Conservation (phyloP, 2,113 vertebrate species). For the Saimiri boliviensis region DNA sequence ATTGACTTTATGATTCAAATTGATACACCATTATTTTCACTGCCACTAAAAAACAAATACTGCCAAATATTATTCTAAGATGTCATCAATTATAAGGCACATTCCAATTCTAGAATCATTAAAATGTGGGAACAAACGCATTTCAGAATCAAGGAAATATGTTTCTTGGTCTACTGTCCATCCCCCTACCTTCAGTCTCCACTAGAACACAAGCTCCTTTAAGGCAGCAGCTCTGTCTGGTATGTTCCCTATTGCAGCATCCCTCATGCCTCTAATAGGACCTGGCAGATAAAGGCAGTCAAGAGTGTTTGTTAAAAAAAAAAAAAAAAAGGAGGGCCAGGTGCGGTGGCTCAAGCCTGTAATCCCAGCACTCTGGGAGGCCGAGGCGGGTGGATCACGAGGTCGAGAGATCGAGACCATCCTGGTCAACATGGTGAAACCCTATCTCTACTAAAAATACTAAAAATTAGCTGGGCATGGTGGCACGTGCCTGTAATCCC, state of each 20-base stretch:
- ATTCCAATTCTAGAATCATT: neutral
- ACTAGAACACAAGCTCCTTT: neutral
- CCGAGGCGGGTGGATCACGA: too few species aligned
- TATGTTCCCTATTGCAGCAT: neutral
- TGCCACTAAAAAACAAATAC: constrained; percentile 14
- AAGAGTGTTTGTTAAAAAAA: neutral
- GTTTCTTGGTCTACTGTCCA: neutral
- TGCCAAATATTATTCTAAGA: constrained; percentile 14
- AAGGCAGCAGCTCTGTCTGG: neutral
- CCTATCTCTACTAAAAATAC: too few species aligned
- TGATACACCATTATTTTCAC: neutral
- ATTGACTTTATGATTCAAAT: neutral
- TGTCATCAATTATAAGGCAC: neutral
- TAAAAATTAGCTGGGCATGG: too few species aligned
- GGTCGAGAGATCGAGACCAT: too few species aligned
- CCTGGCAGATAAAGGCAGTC: neutral
- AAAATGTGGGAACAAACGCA: neutral
- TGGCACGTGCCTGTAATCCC: too few species aligned
- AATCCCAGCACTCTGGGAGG: too few species aligned
- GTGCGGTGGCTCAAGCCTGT: too few species aligned
- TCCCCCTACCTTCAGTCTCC: neutral
- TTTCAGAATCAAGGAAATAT: constrained; percentile 19
- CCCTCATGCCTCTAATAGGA: neutral
- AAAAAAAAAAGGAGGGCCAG: too few species aligned
- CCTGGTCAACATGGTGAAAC: too few species aligned